Conservation (phyloP, 2,888 invertebrate genomes). For the Pseudeuparius sepicola region DNA sequence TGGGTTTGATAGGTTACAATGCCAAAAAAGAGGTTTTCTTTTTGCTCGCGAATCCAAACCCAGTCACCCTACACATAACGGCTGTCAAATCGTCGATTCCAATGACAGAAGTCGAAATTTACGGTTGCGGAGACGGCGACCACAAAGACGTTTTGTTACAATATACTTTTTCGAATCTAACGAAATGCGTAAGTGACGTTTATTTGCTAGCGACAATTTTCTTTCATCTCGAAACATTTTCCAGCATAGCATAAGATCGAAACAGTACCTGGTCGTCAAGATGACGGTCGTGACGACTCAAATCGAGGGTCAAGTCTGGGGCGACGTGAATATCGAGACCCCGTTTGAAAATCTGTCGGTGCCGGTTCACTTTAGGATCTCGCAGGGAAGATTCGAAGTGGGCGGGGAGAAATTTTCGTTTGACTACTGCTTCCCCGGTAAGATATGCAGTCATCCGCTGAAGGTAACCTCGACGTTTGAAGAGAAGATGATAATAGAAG, state of each 20-base stretch:
- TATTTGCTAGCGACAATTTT: not conserved
- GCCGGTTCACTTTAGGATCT: constrained; percentile 65
- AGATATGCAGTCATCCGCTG: constrained; percentile 65
- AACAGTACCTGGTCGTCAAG: constrained; percentile 59
- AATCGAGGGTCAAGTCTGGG: constrained; percentile 55
- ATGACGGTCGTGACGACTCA: constrained; percentile 59
- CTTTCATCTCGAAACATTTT: too few relatives aligned
- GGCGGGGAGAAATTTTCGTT: constrained; percentile 59
- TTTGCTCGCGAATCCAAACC: constrained; percentile 65
- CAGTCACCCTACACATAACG: constrained; percentile 55
- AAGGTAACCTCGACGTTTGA: constrained; percentile 73
- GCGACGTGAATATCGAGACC: constrained; percentile 63
- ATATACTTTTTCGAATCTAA: constrained; percentile 36
- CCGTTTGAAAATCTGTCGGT: constrained; percentile 57
- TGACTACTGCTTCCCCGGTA: constrained; percentile 73
- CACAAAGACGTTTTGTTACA: constrained; percentile 33
- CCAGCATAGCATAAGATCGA: constrained; percentile 47
- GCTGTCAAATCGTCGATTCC: constrained; percentile 51
- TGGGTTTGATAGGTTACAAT: constrained; percentile 56
- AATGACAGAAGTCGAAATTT: constrained; percentile 47
- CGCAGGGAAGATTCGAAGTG: constrained; percentile 61
- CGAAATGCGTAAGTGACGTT: constrained; percentile 29
- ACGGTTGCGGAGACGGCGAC: constrained; percentile 50
- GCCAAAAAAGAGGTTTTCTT: constrained; percentile 60
- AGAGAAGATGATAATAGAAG: constrained; percentile 66